Evolutionary conservation across 2,797 vertebrate species (phyloP), one percentile per base, ranked within the genome.

Genomic region (Falco naumanni): DNA sequence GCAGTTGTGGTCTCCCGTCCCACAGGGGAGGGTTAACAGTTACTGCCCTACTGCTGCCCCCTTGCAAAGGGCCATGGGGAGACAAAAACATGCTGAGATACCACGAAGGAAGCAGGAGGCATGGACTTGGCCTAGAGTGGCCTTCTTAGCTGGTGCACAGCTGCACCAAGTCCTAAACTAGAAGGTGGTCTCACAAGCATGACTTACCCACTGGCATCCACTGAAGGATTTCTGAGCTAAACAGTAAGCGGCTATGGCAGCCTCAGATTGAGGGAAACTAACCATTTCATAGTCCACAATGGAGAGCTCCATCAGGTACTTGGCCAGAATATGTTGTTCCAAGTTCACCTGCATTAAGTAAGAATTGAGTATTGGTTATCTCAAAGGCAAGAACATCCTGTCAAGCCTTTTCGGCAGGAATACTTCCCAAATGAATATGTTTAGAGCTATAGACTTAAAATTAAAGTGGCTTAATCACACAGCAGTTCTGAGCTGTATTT

Each of bases 271-370:
- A 57, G 97, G 97, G 60, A 98, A 97, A 82, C 99, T 98, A 74
- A 98, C 98, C 98, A 99, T 99, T 5, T 99, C 98, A 0, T 99
- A 99, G 94, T 99, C 98, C 1, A 98, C 45, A 98, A 99, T 98
- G 22, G 98, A 98, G 41, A 99, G 96, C 95, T 99, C 99, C 95
- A 99, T 98, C 47, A 99, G 96, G 90, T 99, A 99, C 89, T 99
- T 99, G 5, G 99, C 98, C 90, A 99, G 92, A 6, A 98, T 96
- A 76, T 99, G 98, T 24, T 99, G 98, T 59, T 99, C 96, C 8
- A 98, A 97, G 9, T 96, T 76, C 25, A 96, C 94, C 97, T 98
- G 86, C 25, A 97, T 85, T 16, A 89, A 92, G 39, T 89, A 22
- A 78, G 29, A 69, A 22, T 6, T 17, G 16, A 54, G 25, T 34